Evolutionary conservation across 2,797 vertebrate species (phyloP).

Genomic region (Ctenosaura bakeri): DNA sequence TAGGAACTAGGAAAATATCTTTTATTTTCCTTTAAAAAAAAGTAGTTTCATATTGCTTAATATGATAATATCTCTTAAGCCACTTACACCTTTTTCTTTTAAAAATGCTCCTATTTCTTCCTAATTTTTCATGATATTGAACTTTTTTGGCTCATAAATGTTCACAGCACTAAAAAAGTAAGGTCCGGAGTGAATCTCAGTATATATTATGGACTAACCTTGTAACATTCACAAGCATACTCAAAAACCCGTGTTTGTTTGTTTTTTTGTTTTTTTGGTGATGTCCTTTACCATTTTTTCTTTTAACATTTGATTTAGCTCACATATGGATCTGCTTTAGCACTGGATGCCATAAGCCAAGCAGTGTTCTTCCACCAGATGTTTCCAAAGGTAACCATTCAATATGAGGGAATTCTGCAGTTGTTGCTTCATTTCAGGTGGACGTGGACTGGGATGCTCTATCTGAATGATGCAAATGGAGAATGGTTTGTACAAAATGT

Average conservation of each 20-base stretch:
- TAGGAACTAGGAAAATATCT: no score
- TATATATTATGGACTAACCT: neutral
- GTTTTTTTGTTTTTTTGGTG: neutral
- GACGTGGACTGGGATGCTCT: slow-evolving; percentile 5
- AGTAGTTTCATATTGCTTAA: no score
- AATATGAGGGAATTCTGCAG: neutral
- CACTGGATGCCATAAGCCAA: neutral
- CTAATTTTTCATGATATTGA: no score
- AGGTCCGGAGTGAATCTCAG: no score
- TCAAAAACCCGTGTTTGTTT: no score
- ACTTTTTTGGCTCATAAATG: no score
- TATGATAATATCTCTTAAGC: no score
- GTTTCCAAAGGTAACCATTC: neutral
- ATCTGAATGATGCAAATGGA: neutral
- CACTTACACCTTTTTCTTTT: no score
- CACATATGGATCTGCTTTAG: neutral
- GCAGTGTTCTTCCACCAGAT: neutral
- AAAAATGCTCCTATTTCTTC: no score
- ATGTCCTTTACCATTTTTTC: neutral
- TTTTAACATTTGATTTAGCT: neutral
- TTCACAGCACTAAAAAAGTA: no score
- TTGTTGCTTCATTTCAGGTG: neutral
- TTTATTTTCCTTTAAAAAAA: no score
- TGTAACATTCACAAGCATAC: neutral
- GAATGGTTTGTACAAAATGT: neutral